These are phyloP conservation scores for Drosophila mettleri DNA, from an alignment of 2,888 invertebrate species.

Conservation along the genomic window DNA sequence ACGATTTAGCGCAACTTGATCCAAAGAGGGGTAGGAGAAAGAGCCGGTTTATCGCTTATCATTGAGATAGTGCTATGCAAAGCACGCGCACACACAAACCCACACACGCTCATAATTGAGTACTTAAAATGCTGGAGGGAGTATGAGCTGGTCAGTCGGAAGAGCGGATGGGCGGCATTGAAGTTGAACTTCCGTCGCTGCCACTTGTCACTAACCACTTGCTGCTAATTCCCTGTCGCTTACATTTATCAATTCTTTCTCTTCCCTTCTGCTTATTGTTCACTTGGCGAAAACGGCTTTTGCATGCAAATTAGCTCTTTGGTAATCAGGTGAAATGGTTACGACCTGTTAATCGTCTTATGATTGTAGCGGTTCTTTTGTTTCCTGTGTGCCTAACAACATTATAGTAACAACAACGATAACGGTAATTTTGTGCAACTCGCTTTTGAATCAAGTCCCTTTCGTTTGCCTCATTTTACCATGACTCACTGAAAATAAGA, in stretches of 20 bases:
- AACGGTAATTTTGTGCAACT: conserved; percentile 40
- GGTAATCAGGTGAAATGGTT: conserved; percentile 81
- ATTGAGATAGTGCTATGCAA: conserved; percentile 63
- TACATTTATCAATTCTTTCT: conserved; percentile 26
- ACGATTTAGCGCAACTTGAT: background rate
- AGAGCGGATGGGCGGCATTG: conserved; percentile 22
- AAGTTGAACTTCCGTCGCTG: conserved; percentile 51
- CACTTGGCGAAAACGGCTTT: conserved; percentile 11
- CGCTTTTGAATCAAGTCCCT: conserved; percentile 32
- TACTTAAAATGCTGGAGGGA: conserved; percentile 74
- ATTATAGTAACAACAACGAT: background rate
- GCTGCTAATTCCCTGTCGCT: conserved; percentile 1
- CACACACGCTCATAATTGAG: conserved; percentile 46
- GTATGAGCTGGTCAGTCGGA: conserved; percentile 64
- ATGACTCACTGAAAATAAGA: no score
- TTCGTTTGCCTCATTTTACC: conserved; percentile 45
- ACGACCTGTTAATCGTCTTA: conserved; percentile 79
- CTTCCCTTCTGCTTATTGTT: background rate
- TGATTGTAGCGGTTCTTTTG: conserved; percentile 79
- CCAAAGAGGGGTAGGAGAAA: background rate
- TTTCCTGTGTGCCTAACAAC: conserved; percentile 55
- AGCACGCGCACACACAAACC: conserved; percentile 60
- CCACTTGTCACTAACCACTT: conserved; percentile 27
- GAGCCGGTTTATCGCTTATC: conserved; percentile 38
- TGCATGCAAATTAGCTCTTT: conserved; percentile 71